Evolutionary conservation across 2,113 vertebrate species (phyloP), one percentile per base, ranked within the genome.

Genomic region (Oxyura jamaicensis): DNA sequence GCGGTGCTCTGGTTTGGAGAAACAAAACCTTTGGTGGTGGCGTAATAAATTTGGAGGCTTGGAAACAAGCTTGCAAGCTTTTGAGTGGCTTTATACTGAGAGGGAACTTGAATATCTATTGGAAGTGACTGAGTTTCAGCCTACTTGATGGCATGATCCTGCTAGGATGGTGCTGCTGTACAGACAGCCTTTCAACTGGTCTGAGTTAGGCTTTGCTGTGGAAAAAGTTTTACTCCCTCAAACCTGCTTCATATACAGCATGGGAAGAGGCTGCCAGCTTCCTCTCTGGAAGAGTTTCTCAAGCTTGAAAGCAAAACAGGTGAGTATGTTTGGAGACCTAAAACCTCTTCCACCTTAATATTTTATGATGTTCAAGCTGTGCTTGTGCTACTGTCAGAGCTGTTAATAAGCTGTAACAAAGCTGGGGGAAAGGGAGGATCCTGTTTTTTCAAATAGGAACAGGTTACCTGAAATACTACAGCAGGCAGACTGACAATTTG

Each of bases 161-260:
- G 68, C 1, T 28, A 8, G 48, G 17, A 35, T 2, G 1, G 10
- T 68, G 44, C 41, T 48, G 0, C 58, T 91, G 42, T 73, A 68
- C 68, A 6, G 19, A 3, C 20, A 19, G 4, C 44, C 50, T 52
- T 60, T 35, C 22, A 76, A 2, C 19, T 18, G 35, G 52, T 39
- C 48, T 28, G 60, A 23, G 39, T 33, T 33, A 39, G 48, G 8
- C 50, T 11, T 33, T 7, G 2, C 10, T 0, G 0, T 53, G 50
- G n/a, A 28, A 18, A 35, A 22, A 39, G 15, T 3, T 74, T 71
- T 59, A 6, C 8, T 56, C 8, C 56, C 20, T 92, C 53, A 74
- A 8, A 59, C 41, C 36, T 74, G 21, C 6, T 71, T 18, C 10
- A 25, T 16, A 11, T 3, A 14, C 35, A 48, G 6, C 65, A 69